Conservation (phyloP, 2,888 invertebrate species). For the Rhamphomyia laevipes region DNA sequence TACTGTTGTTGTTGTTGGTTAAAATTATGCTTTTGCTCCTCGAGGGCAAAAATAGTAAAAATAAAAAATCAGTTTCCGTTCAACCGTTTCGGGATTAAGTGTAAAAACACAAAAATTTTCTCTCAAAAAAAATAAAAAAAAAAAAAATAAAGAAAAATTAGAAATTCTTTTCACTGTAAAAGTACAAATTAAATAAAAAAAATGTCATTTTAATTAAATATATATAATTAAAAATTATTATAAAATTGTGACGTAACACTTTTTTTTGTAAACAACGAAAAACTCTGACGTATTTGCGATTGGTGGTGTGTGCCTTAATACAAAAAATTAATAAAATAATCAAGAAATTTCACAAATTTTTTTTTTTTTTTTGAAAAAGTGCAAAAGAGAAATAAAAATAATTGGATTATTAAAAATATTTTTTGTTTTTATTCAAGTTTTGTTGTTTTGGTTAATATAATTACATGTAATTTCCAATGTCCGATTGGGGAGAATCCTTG, state of each 20-base stretch:
- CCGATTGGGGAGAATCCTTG: too few species aligned
- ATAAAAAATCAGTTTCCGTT: constrained; percentile 15
- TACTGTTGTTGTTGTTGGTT: neutral
- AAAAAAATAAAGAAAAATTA: constrained; percentile 10
- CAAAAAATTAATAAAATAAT: too few species aligned
- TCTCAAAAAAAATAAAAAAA: neutral
- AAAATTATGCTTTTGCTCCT: constrained; percentile 2
- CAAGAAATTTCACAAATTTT: too few species aligned
- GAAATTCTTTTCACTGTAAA: too few species aligned
- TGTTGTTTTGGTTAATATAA: too few species aligned
- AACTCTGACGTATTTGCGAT: too few species aligned
- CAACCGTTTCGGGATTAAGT: constrained; percentile 8
- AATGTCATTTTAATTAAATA: neutral
- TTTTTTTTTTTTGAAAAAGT: too few species aligned
- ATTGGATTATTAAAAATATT: too few species aligned
- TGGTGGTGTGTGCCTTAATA: too few species aligned
- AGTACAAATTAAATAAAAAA: neutral
- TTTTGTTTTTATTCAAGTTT: too few species aligned
- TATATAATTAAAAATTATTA: neutral
- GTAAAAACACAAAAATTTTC: neutral
- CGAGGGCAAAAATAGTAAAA: constrained; percentile 6
- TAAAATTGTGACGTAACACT: neutral
- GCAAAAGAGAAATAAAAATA: too few species aligned
- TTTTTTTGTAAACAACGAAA: neutral
- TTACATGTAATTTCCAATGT: too few species aligned